phyloP scores from a whole-genome alignment of 2,113 vertebrate species.

The Megaceryle maxima region DNA sequence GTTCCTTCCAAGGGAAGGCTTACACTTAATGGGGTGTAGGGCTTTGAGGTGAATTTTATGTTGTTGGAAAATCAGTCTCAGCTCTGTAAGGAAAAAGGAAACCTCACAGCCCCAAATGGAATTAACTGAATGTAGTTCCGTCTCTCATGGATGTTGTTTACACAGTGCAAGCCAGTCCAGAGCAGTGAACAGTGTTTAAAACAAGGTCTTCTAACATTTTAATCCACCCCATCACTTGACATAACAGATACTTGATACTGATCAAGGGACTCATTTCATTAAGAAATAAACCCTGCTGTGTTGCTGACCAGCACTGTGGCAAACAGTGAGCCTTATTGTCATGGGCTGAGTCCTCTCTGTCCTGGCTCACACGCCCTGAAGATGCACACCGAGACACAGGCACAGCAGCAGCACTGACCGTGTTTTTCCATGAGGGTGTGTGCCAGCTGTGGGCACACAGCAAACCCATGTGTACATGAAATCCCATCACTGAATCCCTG shows the following conservation, averaged over 20 bases:
- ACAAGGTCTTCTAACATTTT: neutral
- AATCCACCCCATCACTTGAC: neutral
- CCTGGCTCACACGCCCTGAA: neutral
- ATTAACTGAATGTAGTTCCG: neutral
- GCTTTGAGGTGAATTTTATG: neutral
- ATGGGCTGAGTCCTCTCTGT: neutral
- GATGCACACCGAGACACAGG: neutral
- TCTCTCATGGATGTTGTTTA: neutral
- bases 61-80: neutral
- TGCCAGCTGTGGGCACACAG: neutral
- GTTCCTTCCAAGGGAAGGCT: neutral
- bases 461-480: neutral
- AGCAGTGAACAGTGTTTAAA: neutral
- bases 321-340: slow-evolving; percentile 36
- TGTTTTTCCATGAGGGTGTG: neutral
- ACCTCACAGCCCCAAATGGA: neutral
- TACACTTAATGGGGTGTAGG: neutral
- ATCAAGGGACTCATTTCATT: slow-evolving; percentile 40
- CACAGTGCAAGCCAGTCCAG: neutral
- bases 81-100: neutral
- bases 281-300: slow-evolving; percentile 28
- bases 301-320: neutral
- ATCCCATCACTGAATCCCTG: neutral
- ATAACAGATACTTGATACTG: slow-evolving; percentile 15
- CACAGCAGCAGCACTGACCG: neutral